phyloP scores from a whole-genome alignment of 2,113 vertebrate species.

The Carollia perspicillata region DNA sequence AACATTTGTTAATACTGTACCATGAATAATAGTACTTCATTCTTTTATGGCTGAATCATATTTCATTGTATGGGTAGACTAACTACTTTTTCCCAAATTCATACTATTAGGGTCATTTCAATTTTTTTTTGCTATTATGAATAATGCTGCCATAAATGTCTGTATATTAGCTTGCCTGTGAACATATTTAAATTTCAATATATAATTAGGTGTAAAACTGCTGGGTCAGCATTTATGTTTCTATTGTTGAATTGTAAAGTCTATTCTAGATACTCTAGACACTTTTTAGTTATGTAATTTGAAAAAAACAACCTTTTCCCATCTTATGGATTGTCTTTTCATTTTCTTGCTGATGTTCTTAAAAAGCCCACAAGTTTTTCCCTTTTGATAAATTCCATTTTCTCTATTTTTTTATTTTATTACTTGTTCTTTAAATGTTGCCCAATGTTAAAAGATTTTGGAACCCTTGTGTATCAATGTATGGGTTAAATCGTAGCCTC shows the following conservation, averaged over 20 bases:
- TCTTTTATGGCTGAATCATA: neutral
- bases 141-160: neutral
- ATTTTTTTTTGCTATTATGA: neutral
- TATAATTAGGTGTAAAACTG: neutral
- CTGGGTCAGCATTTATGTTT: neutral
- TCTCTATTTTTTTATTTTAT: neutral
- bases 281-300: neutral
- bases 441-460: neutral
- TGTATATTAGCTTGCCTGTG: neutral
- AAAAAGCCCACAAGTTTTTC: too few species aligned
- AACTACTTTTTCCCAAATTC: neutral
- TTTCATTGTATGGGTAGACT: neutral
- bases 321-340: too few species aligned
- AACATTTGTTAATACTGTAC: neutral
- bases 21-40: neutral
- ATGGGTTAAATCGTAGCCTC: neutral
- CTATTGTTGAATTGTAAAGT: too few species aligned
- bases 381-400: neutral
- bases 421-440: neutral
- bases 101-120: neutral
- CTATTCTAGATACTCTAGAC: neutral
- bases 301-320: neutral
- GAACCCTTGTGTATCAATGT: neutral
- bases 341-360: too few species aligned
- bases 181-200: neutral